Evolutionary conservation across 2,888 invertebrate species (phyloP).

Genomic region (Ctenicera cuprea): DNA sequence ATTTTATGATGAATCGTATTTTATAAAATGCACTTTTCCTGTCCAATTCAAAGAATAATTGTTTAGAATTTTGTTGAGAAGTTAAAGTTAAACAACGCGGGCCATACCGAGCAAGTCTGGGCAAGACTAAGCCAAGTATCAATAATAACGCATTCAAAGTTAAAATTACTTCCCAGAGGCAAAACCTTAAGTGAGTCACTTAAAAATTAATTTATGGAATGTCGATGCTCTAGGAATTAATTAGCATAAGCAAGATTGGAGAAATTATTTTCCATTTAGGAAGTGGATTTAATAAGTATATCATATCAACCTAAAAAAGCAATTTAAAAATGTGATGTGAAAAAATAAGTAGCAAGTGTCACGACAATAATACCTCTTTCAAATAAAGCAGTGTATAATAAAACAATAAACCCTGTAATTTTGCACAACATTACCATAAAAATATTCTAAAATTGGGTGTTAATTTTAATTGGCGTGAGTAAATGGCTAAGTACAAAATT

Average conservation of each 20-base stretch:
- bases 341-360: constrained; percentile 8
- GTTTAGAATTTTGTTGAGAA: too few relatives aligned
- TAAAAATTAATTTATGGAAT: background rate
- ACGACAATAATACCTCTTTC: constrained; percentile 20
- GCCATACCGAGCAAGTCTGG: too few relatives aligned
- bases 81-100: too few relatives aligned
- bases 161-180: too few relatives aligned
- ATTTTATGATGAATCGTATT: too few relatives aligned
- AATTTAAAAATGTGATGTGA: constrained; percentile 2
- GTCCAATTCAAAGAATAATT: too few relatives aligned
- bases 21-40: too few relatives aligned
- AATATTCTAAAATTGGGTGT: constrained; percentile 14
- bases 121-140: too few relatives aligned
- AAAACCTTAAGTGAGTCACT: too few relatives aligned
- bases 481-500: constrained; percentile 24
- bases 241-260: too few relatives aligned
- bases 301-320: background rate
- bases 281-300: background rate
- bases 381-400: constrained; percentile 23
- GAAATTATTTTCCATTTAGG: background rate
- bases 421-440: constrained; percentile 14
- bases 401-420: constrained; percentile 28
- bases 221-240: background rate
- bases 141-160: too few relatives aligned
- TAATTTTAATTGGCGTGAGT: constrained; percentile 35